Evolutionary conservation across 1,140 invertebrate species (phyloP), one percentile per base, ranked within the genome.

Genomic region (Hyles vespertilio): DNA sequence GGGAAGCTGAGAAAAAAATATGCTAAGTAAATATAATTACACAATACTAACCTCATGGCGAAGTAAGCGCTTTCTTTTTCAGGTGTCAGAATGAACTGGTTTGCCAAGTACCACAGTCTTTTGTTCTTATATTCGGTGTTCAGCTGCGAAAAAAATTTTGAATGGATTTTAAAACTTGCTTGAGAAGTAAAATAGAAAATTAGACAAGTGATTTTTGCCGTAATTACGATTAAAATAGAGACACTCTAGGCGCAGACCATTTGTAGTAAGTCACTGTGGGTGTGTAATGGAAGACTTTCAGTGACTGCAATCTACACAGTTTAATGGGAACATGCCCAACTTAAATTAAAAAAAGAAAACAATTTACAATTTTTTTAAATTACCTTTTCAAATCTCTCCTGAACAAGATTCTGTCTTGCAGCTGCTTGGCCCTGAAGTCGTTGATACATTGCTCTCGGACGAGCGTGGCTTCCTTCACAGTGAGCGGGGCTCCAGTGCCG

Each of bases 31-130:
- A 40, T 40, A 40, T 5, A 40, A 40, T 40, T 5, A 8, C 32
- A 34, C 7, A 44, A 54, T 7, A 44, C 47, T 58, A 36, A 87
- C 81, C 84, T 86, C 32, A 67, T 43, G 34, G 77, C 65, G 43
- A 90, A 84, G 59, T 89, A 90, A 9, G 77, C 74, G 12, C 74
- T 80, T 60, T 90, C 89, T 44, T 89, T 87, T 55, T 88, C 79
- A 0, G 85, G 79, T 9, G 79, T 84, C 2, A 90, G 70, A 36
- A 84, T 85, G 51, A 84, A 89, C 59, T 89, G 86, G 61, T 90
- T 87, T 1, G 84, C 79, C 32, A 90, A 69, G 61, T 90, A 91
- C 89, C 89, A 90, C 10, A 89, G 61, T 12, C 87, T 76, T 56
- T 89, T 89, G n/a, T 72, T 69, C 46, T 89, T 84, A 59, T 90